Evolutionary conservation across 2,888 invertebrate species (phyloP).

Genomic region (Gymnocheta viridis): DNA sequence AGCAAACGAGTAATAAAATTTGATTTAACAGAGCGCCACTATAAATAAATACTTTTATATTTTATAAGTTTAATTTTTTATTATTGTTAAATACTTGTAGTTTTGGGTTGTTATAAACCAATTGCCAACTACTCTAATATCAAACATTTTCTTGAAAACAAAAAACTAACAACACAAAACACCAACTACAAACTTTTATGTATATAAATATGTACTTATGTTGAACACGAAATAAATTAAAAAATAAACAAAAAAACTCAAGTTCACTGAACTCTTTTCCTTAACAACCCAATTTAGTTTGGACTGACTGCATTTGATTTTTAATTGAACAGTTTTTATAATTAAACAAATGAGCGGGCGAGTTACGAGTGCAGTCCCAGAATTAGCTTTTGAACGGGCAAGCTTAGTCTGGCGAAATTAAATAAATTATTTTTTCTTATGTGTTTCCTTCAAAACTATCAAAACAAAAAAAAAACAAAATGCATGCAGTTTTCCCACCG

Average conservation of each 20-base stretch:
- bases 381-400: not conserved
- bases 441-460: too few species aligned
- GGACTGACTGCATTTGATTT: slow-evolving; percentile 35
- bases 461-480: too few species aligned
- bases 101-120: slow-evolving; percentile 18
- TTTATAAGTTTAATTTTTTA: not conserved
- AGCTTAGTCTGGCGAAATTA: too few species aligned
- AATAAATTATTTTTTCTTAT: too few species aligned
- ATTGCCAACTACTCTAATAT: not conserved
- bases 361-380: not conserved
- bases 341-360: slow-evolving; percentile 50
- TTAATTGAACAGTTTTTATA: slow-evolving; percentile 48
- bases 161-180: not conserved
- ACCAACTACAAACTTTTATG: not conserved
- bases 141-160: not conserved
- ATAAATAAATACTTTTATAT: slow-evolving; percentile 51
- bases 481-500: too few species aligned
- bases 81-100: slow-evolving; percentile 10
- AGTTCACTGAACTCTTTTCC: slow-evolving; percentile 65
- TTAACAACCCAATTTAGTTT: slow-evolving; percentile 45
- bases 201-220: not conserved
- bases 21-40: slow-evolving; percentile 67
- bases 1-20: slow-evolving; percentile 37
- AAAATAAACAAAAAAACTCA: slow-evolving; percentile 23
- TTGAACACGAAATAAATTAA: slow-evolving; percentile 6